Percentiles rank a stretch among this genome's conserved stretches.
Evolutionary conservation across 2,888 invertebrate species (phyloP).

Genomic region (Microplitis manilae): DNA sequence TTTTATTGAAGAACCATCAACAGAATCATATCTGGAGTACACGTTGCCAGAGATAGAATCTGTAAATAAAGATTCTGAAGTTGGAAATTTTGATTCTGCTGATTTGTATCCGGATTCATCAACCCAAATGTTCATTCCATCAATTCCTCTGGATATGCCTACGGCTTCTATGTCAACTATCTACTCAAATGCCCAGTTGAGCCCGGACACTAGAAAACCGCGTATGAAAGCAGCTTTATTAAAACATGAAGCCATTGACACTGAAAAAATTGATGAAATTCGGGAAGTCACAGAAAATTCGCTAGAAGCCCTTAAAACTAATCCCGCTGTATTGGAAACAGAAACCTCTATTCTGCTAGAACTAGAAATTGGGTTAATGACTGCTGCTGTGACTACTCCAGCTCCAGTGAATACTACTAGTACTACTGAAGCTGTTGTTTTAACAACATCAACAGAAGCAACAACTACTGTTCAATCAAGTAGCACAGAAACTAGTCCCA

Average conservation of each 20-base stretch:
- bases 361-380: not conserved
- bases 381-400: not conserved
- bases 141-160: not conserved
- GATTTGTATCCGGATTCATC: not conserved
- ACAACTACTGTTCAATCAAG: too few species aligned
- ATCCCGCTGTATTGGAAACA: not conserved
- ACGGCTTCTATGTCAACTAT: not conserved
- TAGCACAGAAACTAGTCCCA: too few species aligned
- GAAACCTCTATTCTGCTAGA: not conserved
- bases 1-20: not conserved
- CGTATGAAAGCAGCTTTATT: not conserved
- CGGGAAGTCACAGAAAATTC: not conserved
- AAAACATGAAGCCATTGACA: not conserved
- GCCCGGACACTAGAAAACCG: not conserved
- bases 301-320: not conserved
- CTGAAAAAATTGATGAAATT: not conserved
- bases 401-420: not conserved
- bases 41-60: not conserved
- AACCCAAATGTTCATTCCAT: not conserved
- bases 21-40: not conserved
- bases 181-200: not conserved
- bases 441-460: too few species aligned
- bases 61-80: not conserved
- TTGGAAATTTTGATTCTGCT: not conserved
- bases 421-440: not conserved